Conservation (phyloP, 2,113 vertebrate genomes). For the Cottus gobio region DNA sequence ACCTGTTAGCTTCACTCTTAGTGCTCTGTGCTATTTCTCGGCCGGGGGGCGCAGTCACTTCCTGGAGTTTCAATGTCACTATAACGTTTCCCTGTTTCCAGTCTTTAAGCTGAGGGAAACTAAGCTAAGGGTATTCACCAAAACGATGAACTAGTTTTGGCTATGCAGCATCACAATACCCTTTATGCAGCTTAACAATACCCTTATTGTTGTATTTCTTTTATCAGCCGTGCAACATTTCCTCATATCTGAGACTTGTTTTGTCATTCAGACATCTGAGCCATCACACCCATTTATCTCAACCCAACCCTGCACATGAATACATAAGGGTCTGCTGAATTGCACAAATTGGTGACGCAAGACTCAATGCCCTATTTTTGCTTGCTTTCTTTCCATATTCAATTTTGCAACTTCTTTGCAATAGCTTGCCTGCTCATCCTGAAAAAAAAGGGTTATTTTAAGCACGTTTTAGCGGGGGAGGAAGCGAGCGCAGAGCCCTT, state of each 20-base stretch:
- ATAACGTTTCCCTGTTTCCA: background rate
- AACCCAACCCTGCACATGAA: slow-evolving; percentile 2
- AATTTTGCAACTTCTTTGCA: slow-evolving; percentile 40
- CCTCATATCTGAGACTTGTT: slow-evolving; percentile 30
- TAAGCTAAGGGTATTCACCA: background rate
- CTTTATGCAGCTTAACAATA: background rate
- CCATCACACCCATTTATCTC: slow-evolving; percentile 1
- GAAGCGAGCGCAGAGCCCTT: background rate
- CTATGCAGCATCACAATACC: background rate
- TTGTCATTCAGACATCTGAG: slow-evolving; percentile 25
- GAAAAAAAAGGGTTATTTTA: slow-evolving; percentile 54
- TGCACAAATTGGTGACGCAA: slow-evolving; percentile 42
- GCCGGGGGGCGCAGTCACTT: no score
- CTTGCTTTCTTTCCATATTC: slow-evolving; percentile 29
- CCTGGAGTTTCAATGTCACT: background rate
- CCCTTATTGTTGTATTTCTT: background rate
- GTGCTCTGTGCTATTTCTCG: background rate
- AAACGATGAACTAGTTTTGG: background rate
- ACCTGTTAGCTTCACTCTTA: background rate
- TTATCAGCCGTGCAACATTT: slow-evolving; percentile 17
- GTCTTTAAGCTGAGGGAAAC: no score
- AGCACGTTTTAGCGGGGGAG: slow-evolving; percentile 31
- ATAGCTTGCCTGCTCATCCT: slow-evolving; percentile 13
- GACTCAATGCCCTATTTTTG: slow-evolving; percentile 31
- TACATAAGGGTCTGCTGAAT: slow-evolving; percentile 31